phyloP scores from a whole-genome alignment of 1,140 invertebrate genomes.

The Musca domestica region DNA sequence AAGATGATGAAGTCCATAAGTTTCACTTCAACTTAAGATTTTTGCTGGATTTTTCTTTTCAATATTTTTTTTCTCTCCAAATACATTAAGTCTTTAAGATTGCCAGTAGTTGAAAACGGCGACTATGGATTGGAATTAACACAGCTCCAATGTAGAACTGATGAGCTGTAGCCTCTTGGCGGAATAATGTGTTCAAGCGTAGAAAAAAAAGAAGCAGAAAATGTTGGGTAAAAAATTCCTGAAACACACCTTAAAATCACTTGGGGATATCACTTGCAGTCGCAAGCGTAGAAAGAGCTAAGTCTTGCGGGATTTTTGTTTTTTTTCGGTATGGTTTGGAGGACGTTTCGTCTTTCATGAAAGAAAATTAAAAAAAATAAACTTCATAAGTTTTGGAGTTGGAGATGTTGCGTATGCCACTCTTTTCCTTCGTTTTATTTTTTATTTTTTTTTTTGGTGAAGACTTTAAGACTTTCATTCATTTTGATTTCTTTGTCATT shows the following conservation, averaged over 20 bases:
- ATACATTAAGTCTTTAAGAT: conserved; percentile 19
- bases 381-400: conserved; percentile 18
- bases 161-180: no score
- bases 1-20: no score
- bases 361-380: conserved; percentile 21
- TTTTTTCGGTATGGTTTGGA: background rate
- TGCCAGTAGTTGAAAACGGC: background rate
- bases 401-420: background rate
- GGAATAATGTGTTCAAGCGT: no score
- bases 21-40: no score
- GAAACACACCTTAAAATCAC: conserved; percentile 32
- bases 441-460: conserved; percentile 3
- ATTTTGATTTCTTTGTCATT: conserved; percentile 43
- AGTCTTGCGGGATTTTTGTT: conserved; percentile 11
- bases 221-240: conserved; percentile 22
- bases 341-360: background rate
- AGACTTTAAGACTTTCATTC: conserved; percentile 22
- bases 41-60: no score
- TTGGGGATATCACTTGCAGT: conserved; percentile 28
- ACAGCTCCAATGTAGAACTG: no score
- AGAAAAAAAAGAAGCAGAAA: no score
- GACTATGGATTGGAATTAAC: conserved; percentile 15
- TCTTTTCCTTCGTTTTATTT: background rate
- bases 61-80: conserved; percentile 1
- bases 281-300: background rate